phyloP scores from a whole-genome alignment of 2,797 vertebrate genomes.

The Sphenopsis melanotis region DNA sequence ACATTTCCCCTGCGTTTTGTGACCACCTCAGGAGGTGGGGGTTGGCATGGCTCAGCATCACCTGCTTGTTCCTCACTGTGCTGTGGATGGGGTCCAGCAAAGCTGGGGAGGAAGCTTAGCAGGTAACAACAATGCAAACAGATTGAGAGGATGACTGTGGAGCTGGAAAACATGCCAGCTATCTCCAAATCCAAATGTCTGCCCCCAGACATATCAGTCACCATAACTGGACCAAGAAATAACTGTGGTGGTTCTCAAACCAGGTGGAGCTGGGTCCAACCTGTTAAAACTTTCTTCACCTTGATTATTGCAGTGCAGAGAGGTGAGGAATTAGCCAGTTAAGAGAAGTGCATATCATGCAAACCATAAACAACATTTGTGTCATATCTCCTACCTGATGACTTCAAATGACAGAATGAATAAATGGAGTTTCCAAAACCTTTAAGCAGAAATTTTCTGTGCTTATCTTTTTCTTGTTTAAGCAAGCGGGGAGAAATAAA shows the following conservation, averaged over 20 bases:
- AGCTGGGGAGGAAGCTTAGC: neutral
- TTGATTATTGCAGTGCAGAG: neutral
- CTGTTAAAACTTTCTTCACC: neutral
- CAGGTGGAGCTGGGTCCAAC: neutral
- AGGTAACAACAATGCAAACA: neutral
- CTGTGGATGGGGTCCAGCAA: neutral
- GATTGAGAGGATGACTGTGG: neutral
- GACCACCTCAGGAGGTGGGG: neutral
- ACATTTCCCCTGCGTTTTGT: neutral
- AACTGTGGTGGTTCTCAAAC: neutral
- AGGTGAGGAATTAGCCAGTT: neutral
- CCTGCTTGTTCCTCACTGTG: neutral
- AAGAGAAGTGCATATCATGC: accelerated
- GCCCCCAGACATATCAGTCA: neutral
- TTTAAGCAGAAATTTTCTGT: neutral
- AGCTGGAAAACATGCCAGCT: neutral
- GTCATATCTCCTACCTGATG: neutral
- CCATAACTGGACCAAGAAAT: neutral
- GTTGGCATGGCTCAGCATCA: neutral
- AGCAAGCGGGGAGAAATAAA: neutral
- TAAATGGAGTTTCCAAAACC: neutral
- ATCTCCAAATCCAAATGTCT: neutral
- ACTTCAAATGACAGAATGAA: neutral
- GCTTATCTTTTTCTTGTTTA: neutral
- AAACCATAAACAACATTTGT: neutral